Evolutionary conservation across 92 coral and sea anemone species (phyloP).

Genomic region (Zoanthus sociatus): DNA sequence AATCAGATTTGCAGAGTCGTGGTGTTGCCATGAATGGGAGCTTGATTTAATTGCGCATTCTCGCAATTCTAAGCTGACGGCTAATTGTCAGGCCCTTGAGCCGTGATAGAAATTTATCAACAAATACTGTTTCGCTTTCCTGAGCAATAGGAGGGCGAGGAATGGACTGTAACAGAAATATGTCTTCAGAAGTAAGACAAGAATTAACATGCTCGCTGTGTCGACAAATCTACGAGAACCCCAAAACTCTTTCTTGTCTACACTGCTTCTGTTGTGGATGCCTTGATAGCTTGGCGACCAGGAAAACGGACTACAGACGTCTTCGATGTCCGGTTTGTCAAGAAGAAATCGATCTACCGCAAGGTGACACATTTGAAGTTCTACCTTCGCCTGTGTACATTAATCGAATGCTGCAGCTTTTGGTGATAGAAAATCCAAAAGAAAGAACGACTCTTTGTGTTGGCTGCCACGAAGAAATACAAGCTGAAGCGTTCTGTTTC

Average conservation of each 20-base stretch:
- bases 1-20: conserved; percentile 16
- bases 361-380: conserved; percentile 46
- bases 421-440: conserved; percentile 39
- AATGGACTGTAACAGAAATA: conserved; percentile 47
- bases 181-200: conserved; percentile 15
- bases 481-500: conserved; percentile 25
- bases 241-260: conserved; percentile 39
- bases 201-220: conserved; percentile 39
- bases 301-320: conserved; percentile 51
- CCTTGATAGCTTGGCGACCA: conserved; percentile 44
- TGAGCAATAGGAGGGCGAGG: background rate
- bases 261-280: conserved; percentile 49
- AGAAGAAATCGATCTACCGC: conserved; percentile 39
- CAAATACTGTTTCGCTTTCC: conserved; percentile 8
- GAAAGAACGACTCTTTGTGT: conserved; percentile 12
- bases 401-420: conserved; percentile 35
- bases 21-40: conserved; percentile 18
- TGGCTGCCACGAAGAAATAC: conserved; percentile 39
- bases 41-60: conserved; percentile 23
- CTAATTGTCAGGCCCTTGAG: background rate
- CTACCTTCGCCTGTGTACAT: conserved; percentile 42
- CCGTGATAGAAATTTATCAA: conserved; percentile 38
- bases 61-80: conserved; percentile 26
- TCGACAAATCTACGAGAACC: conserved; percentile 44
- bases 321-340: conserved; percentile 49